Conservation (phyloP, 2,888 invertebrate species). For the Gastracanthus pulcherrimus region DNA sequence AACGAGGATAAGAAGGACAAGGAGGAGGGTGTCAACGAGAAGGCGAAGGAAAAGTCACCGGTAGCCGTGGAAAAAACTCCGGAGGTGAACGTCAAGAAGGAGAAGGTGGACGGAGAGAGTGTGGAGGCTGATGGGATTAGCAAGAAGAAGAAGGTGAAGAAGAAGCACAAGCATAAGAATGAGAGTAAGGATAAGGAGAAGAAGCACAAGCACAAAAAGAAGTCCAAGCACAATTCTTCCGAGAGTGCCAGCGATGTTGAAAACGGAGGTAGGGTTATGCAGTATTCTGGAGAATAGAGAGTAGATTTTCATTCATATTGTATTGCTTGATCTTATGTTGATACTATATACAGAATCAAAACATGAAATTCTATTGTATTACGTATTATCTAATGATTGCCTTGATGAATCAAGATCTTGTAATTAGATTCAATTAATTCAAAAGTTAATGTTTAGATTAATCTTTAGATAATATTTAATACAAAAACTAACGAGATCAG, state of each 20-base stretch:
- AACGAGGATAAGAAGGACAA: not conserved
- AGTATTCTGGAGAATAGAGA: too few relatives aligned
- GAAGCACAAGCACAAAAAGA: constrained; percentile 76
- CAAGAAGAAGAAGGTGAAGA: constrained; percentile 72
- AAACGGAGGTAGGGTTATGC: constrained; percentile 50
- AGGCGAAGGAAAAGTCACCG: constrained; percentile 62
- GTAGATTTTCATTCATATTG: not conserved
- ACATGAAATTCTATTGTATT: not conserved
- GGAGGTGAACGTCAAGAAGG: constrained; percentile 62
- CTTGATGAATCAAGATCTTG: too few relatives aligned
- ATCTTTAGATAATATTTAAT: too few relatives aligned
- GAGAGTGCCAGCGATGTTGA: constrained; percentile 63
- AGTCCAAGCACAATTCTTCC: constrained; percentile 71
- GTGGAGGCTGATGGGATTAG: constrained; percentile 20
- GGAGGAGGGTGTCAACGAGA: constrained; percentile 69
- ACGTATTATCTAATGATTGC: not conserved
- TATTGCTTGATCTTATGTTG: not conserved
- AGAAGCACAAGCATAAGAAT: constrained; percentile 62
- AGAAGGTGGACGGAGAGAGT: constrained; percentile 59
- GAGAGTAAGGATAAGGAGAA: constrained; percentile 65
- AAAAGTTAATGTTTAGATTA: too few relatives aligned
- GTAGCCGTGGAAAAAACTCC: too few relatives aligned
- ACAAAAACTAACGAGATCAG: too few relatives aligned
- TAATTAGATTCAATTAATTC: too few relatives aligned
- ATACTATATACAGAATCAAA: not conserved